Base-by-base conservation (phyloP, 2,888 invertebrate genomes). In the Caenorhabditis sinica region DNA sequence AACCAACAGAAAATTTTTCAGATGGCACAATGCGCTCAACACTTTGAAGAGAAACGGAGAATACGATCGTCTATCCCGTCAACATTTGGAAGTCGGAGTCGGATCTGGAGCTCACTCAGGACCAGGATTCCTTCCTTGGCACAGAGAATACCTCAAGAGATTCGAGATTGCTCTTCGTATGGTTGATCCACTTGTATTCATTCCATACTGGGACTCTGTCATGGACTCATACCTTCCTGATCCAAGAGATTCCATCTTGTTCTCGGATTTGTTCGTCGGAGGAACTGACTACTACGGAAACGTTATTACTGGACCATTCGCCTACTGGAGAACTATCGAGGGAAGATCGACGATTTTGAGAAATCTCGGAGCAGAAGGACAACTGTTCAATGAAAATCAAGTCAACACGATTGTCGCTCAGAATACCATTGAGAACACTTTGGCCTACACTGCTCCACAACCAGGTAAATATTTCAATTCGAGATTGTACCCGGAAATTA, bases 131-230 rank as follows among this genome's bases (percentile, higher is more conserved):
- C 86, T 92, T 60, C 91, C 92, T 30, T 92, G 92, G 92, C 92
- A 92, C 85, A 87, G 90, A 56, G 90, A 90, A 66, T 90, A 90
- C 76, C 84, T 90, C 49, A 90, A 90, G 73, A 71, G 89, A 75
- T 61, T 92, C 63, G 92, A 92, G 72, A 90, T 92, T 71, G 91
- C 92, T 1, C 84, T 92, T 25, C 88, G 92, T 20, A 88, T 92
- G 87, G 93, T 93, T 79, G 92, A 93, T 30, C 93, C 93, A 20
- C 79, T 86, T 15, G 92, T 93, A 13, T 89, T 90, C 25, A 88
- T 93, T n/a, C 93, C 93, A 9, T 93, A 93, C 86, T 93, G 93
- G 93, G 93, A 93, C 87, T 92, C 92, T 36, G 93, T 93, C 20
- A 89, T 93, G 86, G 93, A 93, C 86, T 87, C 90, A 60, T 91